Evolutionary conservation across 2,888 invertebrate genomes (phyloP), one percentile per base, ranked within the genome.

Genomic region (Pocota personata): DNA sequence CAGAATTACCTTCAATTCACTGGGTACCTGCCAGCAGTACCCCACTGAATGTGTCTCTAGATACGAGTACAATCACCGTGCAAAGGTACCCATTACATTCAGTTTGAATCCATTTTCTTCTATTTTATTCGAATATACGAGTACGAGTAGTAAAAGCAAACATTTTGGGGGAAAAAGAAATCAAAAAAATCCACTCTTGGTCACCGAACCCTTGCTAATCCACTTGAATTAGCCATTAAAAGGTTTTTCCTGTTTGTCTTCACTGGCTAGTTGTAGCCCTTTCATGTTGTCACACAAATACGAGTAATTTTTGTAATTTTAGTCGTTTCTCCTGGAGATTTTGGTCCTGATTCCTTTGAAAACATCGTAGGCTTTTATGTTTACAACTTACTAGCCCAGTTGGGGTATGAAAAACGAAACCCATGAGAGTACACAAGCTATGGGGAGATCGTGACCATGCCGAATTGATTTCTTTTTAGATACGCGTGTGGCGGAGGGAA

Each of bases 391-490:
- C n/a, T 30, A 3, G 71, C 2, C 40, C 16, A 16, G 30, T 10
- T 14, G 14, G 14, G 35, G 35, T 5, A 24, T 12, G 5, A 30
- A 14, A 7, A 30, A n/a, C n/a, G 14, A 52, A 24, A 35, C 21
- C 27, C 7, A 48, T 27, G 12, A n/a, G 27, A 14, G n/a, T 7
- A 35, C 37, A 46, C 27, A 46, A 3, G 27, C 43, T 46, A 62
- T 27, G 35, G 24, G 14, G n/a, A 64, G 48, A 57, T 72, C 71
- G 71, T 79, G 71, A 64, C 71, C 67, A 62, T 78, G 62, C 55
- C 62, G 71, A 62, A 78, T 78, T 71, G 71, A 71, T 78, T 78
- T 78, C 35, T 27, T 48, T 78, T 71, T 52, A 67, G 67, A 60
- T 60, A 60, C 35, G 46, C 6, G 32, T 50, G 37, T 21, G 50